These are phyloP conservation scores for Lutraria lutraria DNA, from an alignment of 2,888 invertebrate genomes.

Conservation along the genomic window DNA sequence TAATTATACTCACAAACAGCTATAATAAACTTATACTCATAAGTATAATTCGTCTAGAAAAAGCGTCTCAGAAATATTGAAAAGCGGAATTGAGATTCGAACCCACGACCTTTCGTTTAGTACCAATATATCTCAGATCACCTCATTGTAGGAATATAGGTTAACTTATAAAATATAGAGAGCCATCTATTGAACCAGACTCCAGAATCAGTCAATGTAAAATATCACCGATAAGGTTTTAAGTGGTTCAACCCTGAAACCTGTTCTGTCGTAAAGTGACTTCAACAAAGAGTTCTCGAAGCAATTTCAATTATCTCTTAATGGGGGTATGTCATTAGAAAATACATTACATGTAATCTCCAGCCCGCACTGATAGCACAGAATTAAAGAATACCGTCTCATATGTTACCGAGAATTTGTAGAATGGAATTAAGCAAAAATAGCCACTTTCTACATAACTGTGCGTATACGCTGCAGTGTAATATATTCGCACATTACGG, in stretches of 20 bases:
- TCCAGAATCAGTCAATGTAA: no score
- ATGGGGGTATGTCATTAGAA: conserved; percentile 29
- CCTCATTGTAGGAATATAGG: no score
- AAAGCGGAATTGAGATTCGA: no score
- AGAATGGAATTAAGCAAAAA: background rate
- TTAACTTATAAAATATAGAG: no score
- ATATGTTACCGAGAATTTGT: background rate
- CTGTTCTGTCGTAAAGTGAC: background rate
- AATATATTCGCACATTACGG: background rate
- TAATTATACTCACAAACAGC: no score
- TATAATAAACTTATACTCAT: no score
- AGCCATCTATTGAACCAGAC: no score
- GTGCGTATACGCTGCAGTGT: background rate
- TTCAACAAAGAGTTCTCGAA: conserved; percentile 1
- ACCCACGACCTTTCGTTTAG: no score
- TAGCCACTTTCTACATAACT: background rate
- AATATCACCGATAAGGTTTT: background rate
- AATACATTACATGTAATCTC: conserved; percentile 22
- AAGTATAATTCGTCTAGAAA: no score
- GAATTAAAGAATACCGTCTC: background rate
- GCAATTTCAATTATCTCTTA: conserved; percentile 13
- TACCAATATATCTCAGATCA: no score
- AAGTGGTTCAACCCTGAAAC: background rate
- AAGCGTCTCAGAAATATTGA: no score
- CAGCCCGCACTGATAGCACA: background rate